Base-by-base conservation (phyloP, 2,888 invertebrate genomes). In the Andrena hattorfiana region DNA sequence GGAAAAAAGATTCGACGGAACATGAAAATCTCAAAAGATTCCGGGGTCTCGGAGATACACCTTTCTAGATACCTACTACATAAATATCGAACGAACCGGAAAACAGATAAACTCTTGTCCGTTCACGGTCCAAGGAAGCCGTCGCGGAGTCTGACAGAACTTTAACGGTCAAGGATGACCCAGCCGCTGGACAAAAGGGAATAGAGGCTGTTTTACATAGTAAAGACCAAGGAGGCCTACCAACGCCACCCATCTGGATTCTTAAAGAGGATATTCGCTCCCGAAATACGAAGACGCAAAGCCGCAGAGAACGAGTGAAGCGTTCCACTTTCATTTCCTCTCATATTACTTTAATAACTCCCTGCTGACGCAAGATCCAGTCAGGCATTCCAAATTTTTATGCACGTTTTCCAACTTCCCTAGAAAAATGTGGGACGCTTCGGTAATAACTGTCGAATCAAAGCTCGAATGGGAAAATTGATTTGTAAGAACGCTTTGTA, bases 191-290 rank as follows among this genome's bases (percentile, higher is more conserved):
- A 89, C 88, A 87, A 88, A 88, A 89, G 88, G 87, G 85, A 88
- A 89, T 77, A 79, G 87, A 86, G 77, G 80, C 87, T 90, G 82
- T 85, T 91, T 92, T 92, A 88, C 91, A 91, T 91, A 85, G 89
- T 85, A 89, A 91, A 91, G 89, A 87, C 84, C 82, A 75, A 78
- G 70, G 76, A 85, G 72, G 75, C 77, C 68, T 56, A 67, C 54
- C 63, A 49, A 48, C 66, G 59, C 54, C 74, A 72, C 30, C 78
- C 84, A 68, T 42, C 60, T 56, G 69, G 77, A 74, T 76, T 77
- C 81, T 88, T 88, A 87, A 87, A 88, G 88, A 70, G 72, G 85
- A 89, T 87, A 32, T 42, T 71, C 78, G 59, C 63, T 71, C 72
- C 10, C 28, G 48, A 63, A 63, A 56, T 35, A 49, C 56, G 60